Evolutionary conservation across 1,140 invertebrate species (phyloP).

Genomic region (Planococcus citri): DNA sequence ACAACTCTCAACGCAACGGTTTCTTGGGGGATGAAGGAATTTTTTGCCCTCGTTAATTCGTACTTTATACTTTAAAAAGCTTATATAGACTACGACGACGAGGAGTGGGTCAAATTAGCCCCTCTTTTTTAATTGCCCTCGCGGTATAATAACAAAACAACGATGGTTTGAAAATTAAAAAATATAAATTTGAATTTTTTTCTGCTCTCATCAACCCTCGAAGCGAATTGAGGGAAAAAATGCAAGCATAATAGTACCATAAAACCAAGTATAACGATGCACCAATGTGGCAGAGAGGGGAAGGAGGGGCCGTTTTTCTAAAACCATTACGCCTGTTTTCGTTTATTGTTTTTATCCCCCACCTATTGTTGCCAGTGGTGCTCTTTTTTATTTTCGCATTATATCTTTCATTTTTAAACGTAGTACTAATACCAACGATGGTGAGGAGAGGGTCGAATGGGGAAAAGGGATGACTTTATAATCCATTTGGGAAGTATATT

Average conservation of each 20-base stretch:
- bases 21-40: too few relatives aligned
- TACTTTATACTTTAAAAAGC: too few relatives aligned
- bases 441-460: neutral
- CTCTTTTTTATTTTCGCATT: neutral
- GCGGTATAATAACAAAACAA: neutral
- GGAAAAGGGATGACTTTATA: neutral
- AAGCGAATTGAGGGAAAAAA: neutral
- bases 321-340: neutral
- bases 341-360: neutral
- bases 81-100: too few relatives aligned
- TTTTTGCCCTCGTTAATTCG: too few relatives aligned
- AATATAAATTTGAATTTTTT: slow-evolving; percentile 9
- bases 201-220: neutral
- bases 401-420: neutral
- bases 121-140: neutral
- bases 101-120: neutral
- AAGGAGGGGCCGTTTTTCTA: neutral
- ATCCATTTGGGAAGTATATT: slow-evolving; percentile 7
- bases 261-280: neutral
- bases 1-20: too few relatives aligned
- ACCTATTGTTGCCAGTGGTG: neutral
- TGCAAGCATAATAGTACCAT: neutral
- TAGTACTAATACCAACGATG: neutral
- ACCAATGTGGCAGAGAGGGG: neutral
- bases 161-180: neutral